Evolutionary conservation across 2,113 vertebrate genomes (phyloP).

Genomic region (Cyphomyrus discorhynchus): DNA sequence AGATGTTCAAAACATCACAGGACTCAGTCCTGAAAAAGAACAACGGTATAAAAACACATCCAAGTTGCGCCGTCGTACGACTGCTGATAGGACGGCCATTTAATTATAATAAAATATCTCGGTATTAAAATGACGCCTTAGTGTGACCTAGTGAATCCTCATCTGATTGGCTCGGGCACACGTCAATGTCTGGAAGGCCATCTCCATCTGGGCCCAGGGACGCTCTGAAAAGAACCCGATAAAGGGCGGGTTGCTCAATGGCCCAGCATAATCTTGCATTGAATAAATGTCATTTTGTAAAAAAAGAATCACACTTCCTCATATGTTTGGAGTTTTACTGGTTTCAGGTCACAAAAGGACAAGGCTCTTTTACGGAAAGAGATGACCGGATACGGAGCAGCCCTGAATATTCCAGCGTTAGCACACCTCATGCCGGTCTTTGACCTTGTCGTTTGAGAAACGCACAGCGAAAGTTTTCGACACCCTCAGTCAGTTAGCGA

Average conservation of each 20-base stretch:
- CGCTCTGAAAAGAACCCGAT: background rate
- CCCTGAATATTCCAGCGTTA: background rate
- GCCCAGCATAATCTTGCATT: slow-evolving; percentile 8
- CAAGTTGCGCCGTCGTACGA: background rate
- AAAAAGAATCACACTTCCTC: background rate
- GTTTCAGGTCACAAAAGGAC: background rate
- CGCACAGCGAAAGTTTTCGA: background rate
- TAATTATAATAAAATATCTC: background rate
- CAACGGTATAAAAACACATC: background rate
- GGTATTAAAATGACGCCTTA: background rate
- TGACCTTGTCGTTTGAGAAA: background rate
- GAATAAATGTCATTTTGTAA: background rate
- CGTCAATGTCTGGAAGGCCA: background rate
- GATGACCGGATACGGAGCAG: background rate
- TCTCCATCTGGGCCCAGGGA: background rate
- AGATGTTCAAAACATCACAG: background rate
- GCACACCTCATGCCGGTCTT: background rate
- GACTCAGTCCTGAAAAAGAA: background rate
- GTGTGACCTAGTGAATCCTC: background rate
- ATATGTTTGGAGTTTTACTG: background rate
- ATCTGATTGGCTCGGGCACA: background rate
- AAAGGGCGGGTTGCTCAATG: background rate
- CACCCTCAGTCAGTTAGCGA: background rate
- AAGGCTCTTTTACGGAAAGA: background rate
- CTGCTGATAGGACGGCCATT: background rate